A percentile compares a stretch with the other conserved stretches of the same genome.
Evolutionary conservation across 1,140 invertebrate species (phyloP).

Genomic region (Papilio glaucus): DNA sequence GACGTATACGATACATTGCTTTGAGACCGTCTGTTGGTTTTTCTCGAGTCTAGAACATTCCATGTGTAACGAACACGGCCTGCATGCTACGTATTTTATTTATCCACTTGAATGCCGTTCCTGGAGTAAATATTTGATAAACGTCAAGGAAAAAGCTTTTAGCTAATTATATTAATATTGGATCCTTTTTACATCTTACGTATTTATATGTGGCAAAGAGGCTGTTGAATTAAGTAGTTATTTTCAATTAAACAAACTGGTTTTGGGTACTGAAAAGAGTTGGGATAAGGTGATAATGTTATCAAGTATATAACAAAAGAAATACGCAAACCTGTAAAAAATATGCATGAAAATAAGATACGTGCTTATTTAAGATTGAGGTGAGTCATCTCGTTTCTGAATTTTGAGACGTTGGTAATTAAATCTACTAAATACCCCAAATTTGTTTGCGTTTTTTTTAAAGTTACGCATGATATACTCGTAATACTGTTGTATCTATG

Average conservation of each 20-base stretch:
- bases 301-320: neutral
- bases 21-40: slow-evolving; percentile 21
- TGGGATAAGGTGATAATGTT: neutral
- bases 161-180: too few species aligned
- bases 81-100: slow-evolving; percentile 25
- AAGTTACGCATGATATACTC: too few species aligned
- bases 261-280: neutral
- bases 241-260: neutral
- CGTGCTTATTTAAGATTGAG: too few species aligned
- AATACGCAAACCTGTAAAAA: neutral
- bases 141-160: neutral
- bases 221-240: neutral
- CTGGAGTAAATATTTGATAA: neutral
- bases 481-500: too few species aligned
- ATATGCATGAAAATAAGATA: too few species aligned
- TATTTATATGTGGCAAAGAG: neutral
- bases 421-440: too few species aligned
- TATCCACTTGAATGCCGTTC: neutral
- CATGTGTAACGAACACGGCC: neutral
- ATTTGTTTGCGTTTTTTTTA: too few species aligned
- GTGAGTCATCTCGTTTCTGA: too few species aligned
- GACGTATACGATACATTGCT: slow-evolving; percentile 7
- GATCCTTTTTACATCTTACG: neutral
- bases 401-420: too few species aligned
- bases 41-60: slow-evolving; percentile 17